A percentile compares a stretch with the other conserved stretches of the same genome.
Conservation (phyloP, 1,140 invertebrate species). For the Pissodes strobi region DNA sequence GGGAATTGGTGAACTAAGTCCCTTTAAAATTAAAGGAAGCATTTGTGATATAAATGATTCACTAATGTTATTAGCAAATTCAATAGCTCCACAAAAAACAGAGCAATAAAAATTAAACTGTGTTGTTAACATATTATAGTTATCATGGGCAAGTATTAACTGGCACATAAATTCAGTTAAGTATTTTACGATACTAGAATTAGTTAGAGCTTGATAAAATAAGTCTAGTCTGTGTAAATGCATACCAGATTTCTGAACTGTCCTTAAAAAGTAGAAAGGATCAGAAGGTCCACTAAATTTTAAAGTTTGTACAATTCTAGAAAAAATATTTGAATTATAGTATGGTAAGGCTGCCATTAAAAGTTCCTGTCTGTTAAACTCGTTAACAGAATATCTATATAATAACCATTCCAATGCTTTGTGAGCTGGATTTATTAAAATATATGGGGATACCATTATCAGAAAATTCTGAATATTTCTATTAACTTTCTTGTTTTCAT, state of each 20-base stretch:
- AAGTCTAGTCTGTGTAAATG: constrained; percentile 72
- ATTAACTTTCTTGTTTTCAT: constrained; percentile 79
- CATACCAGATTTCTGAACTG: constrained; percentile 73
- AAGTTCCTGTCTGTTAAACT: constrained; percentile 82
- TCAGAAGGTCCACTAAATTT: constrained; percentile 64
- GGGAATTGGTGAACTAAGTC: constrained; percentile 66
- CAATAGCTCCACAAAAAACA: constrained; percentile 70
- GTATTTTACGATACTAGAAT: constrained; percentile 73
- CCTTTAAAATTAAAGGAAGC: constrained; percentile 70
- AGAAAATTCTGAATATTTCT: constrained; percentile 80
- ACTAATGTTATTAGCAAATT: constrained; percentile 60
- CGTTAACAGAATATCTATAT: constrained; percentile 83
- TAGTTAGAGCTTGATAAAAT: constrained; percentile 70
- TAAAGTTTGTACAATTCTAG: constrained; percentile 78
- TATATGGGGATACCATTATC: constrained; percentile 81
- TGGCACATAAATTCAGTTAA: constrained; percentile 70
- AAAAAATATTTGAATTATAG: constrained; percentile 88
- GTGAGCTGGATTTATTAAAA: constrained; percentile 80
- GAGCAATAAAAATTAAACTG: constrained; percentile 80
- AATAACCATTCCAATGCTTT: constrained; percentile 94
- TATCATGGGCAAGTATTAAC: constrained; percentile 64
- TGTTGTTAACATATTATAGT: constrained; percentile 66
- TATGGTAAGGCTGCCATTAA: constrained; percentile 85
- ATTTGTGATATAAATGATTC: constrained; percentile 74
- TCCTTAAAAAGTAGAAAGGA: constrained; percentile 79